Percentiles rank a stretch among this genome's conserved stretches.
Conservation (phyloP, 1,140 invertebrate genomes). For the Apis mellifera region Amel_HAv3.1 CM009945.2:7633001-7633500, state of each 20-base stretch:
- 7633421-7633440: not conserved
- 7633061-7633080: not conserved
- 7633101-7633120: not conserved
- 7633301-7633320: not conserved
- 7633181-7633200: not conserved
- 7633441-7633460: not conserved
- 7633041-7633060: too few species aligned
- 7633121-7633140: not conserved
- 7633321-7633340: not conserved
- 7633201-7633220: not conserved
- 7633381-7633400: not conserved
- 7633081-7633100: not conserved
- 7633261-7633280: not conserved
- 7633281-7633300: not conserved
- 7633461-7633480: not conserved
- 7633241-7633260: not conserved
- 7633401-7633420: too few species aligned
- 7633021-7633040: too few species aligned
- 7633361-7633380: too few species aligned
- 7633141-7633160: not conserved
- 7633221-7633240: not conserved
- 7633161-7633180: not conserved
- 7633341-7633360: not conserved
- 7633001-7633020: too few species aligned
- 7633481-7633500: slow-evolving; percentile 18